These are phyloP conservation scores for Diuraphis noxia DNA, from an alignment of 1,140 invertebrate species.

Conservation along the genomic window DNA sequence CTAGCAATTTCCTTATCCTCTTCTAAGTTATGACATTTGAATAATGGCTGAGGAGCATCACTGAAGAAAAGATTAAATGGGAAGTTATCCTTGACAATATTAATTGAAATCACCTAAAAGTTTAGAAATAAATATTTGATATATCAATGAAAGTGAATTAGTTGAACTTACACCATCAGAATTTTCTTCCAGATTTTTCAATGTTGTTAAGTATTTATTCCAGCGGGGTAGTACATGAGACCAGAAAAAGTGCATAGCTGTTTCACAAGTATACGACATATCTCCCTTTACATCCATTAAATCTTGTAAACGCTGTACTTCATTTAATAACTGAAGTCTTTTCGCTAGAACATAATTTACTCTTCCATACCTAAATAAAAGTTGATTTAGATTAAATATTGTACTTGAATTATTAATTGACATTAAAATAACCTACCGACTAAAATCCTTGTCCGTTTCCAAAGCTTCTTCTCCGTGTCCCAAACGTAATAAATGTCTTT, in stretches of 20 bases:
- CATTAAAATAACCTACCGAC: constrained; percentile 65
- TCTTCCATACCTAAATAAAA: constrained; percentile 80
- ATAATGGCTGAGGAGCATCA: constrained; percentile 90
- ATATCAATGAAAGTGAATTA: background rate
- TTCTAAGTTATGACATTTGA: constrained; percentile 76
- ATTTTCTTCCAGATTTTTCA: constrained; percentile 64
- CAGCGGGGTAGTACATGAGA: constrained; percentile 87
- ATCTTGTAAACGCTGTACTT: constrained; percentile 86
- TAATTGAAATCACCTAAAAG: constrained; percentile 59
- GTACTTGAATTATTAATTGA: background rate
- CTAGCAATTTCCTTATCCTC: constrained; percentile 90
- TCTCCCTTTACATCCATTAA: constrained; percentile 82
- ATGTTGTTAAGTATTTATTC: constrained; percentile 80
- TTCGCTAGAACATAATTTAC: constrained; percentile 98
- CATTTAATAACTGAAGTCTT: constrained; percentile 84
- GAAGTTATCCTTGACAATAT: constrained; percentile 74
- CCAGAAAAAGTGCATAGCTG: constrained; percentile 89
- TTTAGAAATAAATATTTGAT: background rate
- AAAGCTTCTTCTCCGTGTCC: constrained; percentile 98
- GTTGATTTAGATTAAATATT: background rate
- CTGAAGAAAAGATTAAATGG: constrained; percentile 91
- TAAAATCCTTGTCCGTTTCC: constrained; percentile 99
- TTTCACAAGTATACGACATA: constrained; percentile 97
- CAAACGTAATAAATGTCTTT: constrained; percentile 95
- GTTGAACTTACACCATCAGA: background rate